Evolutionary conservation across 2,113 vertebrate species (phyloP).

Genomic region (Gymnobelideus leadbeateri): DNA sequence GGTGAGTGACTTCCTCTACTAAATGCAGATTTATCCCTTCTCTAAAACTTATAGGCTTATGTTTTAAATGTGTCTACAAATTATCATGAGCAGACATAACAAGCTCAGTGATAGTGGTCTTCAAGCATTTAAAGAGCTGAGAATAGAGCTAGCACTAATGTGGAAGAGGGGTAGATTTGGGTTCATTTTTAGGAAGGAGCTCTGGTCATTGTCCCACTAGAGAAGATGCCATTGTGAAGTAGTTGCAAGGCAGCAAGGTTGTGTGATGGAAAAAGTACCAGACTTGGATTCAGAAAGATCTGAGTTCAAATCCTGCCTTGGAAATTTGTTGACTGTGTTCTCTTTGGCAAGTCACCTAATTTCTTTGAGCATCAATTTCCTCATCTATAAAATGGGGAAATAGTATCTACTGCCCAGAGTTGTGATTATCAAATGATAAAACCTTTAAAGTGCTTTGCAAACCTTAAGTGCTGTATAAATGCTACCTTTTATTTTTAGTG

Average conservation of each 20-base stretch:
- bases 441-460: not conserved
- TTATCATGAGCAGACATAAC: conserved; percentile 6
- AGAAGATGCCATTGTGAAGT: not conserved
- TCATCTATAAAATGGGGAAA: not conserved
- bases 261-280: not conserved
- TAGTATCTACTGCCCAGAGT: not conserved
- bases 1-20: not conserved
- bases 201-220: not conserved
- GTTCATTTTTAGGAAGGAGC: not conserved
- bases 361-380: not conserved
- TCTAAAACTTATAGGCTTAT: not conserved
- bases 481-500: not conserved
- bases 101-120: conserved; percentile 13
- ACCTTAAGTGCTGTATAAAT: not conserved
- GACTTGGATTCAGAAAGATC: not conserved
- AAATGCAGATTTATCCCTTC: not conserved
- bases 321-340: too few species aligned
- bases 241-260: not conserved
- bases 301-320: too few species aligned
- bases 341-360: not conserved
- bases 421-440: not conserved
- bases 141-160: not conserved
- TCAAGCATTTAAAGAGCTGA: not conserved
- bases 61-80: conserved; percentile 20
- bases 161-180: not conserved